A percentile compares a stretch with the other conserved stretches of the same genome.
These are phyloP conservation scores for Pelochelys cantorii DNA, from an alignment of 2,797 vertebrate genomes.

Conservation along the genomic window DNA sequence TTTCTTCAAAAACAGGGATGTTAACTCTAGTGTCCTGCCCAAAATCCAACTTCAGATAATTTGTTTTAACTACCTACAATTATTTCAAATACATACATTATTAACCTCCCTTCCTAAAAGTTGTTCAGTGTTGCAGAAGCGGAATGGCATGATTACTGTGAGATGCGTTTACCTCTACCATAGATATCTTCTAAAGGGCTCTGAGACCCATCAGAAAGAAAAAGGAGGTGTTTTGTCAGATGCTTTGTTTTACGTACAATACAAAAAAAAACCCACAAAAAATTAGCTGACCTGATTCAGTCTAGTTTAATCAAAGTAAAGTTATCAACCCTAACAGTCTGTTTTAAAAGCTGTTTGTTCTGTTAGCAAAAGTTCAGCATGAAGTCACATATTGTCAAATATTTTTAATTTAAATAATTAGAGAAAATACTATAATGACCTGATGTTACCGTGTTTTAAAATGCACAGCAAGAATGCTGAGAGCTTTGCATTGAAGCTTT, in stretches of 20 bases:
- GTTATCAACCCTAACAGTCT: background rate
- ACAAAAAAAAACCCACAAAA: background rate
- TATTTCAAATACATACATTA: background rate
- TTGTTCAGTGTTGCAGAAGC: background rate
- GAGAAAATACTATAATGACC: background rate
- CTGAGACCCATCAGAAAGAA: background rate
- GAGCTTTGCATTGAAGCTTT: background rate
- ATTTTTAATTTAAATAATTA: background rate
- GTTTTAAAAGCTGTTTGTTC: background rate
- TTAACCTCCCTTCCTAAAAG: background rate
- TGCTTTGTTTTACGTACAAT: slow-evolving; percentile 1
- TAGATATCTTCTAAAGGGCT: background rate
- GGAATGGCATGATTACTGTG: background rate
- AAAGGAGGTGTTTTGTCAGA: background rate
- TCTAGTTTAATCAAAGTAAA: slow-evolving; percentile 6
- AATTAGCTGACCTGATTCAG: background rate
- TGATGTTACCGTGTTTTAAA: background rate
- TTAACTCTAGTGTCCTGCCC: background rate
- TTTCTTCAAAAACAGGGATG: rapidly evolving
- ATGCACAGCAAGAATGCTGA: background rate
- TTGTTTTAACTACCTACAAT: background rate
- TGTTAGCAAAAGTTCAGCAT: background rate
- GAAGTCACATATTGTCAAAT: background rate
- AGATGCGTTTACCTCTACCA: background rate
- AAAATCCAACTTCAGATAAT: background rate